Conservation (phyloP, 1,140 invertebrate species). For the Oedothorax gibbosus region DNA sequence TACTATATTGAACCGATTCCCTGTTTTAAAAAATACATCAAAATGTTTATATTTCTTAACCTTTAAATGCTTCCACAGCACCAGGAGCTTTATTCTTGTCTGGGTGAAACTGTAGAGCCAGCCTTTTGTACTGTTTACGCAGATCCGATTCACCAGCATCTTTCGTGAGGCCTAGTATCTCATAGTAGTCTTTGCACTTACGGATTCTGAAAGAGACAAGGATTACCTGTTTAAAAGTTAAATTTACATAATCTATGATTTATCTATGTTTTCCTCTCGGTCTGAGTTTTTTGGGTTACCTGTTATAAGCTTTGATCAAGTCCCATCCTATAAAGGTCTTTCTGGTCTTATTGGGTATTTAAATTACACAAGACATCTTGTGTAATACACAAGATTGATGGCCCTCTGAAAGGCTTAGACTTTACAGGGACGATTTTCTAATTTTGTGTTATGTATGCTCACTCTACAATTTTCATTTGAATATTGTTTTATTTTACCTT, state of each 20-base stretch:
- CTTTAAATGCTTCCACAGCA: conserved; percentile 97
- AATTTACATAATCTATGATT: too few species aligned
- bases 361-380: neutral
- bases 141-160: conserved; percentile 93
- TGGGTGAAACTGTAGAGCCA: conserved; percentile 96
- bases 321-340: too few species aligned
- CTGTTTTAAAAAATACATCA: too few species aligned
- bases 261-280: neutral
- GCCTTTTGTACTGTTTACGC: conserved; percentile 96
- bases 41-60: conserved; percentile 66
- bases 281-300: neutral
- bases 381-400: neutral
- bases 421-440: neutral
- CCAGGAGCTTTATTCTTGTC: conserved; percentile 99
- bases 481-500: too few species aligned
- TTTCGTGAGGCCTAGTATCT: conserved; percentile 92
- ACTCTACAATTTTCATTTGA: too few species aligned
- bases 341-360: neutral
- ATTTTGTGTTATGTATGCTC: neutral
- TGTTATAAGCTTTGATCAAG: too few species aligned
- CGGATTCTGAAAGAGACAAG: conserved; percentile 72
- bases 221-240: neutral
- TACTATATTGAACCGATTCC: too few species aligned
- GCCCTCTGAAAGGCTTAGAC: neutral
- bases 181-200: conserved; percentile 96